Evolutionary conservation across 2,113 vertebrate species (phyloP).

Genomic region (Microtus richardsoni): DNA sequence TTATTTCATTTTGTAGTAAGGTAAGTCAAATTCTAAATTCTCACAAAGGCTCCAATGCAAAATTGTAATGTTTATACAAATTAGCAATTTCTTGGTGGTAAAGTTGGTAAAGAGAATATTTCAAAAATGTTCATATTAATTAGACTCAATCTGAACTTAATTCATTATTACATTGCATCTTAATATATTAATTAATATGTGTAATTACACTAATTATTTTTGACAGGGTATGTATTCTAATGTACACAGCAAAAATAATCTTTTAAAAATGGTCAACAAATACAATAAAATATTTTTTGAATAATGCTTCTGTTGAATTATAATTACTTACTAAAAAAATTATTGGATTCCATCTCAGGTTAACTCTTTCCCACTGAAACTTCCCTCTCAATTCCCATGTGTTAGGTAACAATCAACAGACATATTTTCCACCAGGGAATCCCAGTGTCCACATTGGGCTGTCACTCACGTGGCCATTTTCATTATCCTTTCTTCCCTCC

Average conservation of each 20-base stretch:
- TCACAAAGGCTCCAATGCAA: neutral
- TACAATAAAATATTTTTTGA: neutral
- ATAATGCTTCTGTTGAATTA: neutral
- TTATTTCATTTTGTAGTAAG: neutral
- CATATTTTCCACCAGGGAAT: neutral
- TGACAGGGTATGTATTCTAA: neutral
- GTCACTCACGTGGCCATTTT: neutral
- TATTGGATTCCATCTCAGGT: neutral
- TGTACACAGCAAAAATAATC: slow-evolving; percentile 17
- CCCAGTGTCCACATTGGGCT: neutral
- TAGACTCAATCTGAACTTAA: neutral
- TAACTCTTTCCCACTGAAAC: neutral
- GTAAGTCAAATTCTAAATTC: neutral
- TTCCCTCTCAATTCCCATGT: neutral
- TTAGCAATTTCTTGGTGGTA: neutral
- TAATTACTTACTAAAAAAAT: neutral
- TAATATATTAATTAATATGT: neutral
- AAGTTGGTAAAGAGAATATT: neutral
- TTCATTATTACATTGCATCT: neutral
- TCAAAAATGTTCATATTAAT: neutral
- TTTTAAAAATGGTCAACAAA: neutral
- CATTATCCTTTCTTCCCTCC: neutral
- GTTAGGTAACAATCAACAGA: neutral
- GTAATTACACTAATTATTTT: neutral
- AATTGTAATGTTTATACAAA: neutral